phyloP scores from a whole-genome alignment of 2,888 invertebrate genomes.

The Patella ulyssiponensis region DNA sequence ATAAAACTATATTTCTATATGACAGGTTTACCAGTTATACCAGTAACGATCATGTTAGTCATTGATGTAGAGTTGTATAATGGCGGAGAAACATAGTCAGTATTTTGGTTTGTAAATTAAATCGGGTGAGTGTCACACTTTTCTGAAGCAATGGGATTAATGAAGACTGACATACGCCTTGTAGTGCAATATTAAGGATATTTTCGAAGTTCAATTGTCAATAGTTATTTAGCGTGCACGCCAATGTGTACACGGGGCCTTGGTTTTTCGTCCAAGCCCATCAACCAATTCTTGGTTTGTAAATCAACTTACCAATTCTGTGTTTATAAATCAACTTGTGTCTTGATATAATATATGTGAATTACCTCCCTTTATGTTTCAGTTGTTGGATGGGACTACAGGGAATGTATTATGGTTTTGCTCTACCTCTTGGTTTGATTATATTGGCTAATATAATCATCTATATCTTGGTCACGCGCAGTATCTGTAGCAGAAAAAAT shows the following conservation, averaged over 20 bases:
- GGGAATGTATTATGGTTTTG: slow-evolving; percentile 63
- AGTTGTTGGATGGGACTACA: slow-evolving; percentile 65
- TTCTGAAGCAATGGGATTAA: too few relatives aligned
- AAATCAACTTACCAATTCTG: too few relatives aligned
- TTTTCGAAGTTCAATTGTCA: too few relatives aligned
- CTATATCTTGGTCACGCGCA: slow-evolving; percentile 54
- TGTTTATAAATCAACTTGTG: background rate
- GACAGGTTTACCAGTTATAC: slow-evolving; percentile 58
- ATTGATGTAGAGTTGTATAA: slow-evolving; percentile 57
- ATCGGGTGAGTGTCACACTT: too few relatives aligned
- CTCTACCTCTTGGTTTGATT: slow-evolving; percentile 61
- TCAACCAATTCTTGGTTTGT: too few relatives aligned
- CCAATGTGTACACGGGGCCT: too few relatives aligned
- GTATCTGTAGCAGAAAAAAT: slow-evolving; percentile 42
- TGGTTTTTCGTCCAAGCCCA: too few relatives aligned
- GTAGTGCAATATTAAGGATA: too few relatives aligned
- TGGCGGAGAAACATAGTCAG: slow-evolving; percentile 63
- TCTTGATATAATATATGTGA: background rate
- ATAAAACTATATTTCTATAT: slow-evolving; percentile 2
- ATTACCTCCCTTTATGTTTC: slow-evolving; percentile 21
- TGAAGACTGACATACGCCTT: too few relatives aligned
- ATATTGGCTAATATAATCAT: slow-evolving; percentile 56
- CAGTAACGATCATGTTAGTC: slow-evolving; percentile 52
- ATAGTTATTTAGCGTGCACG: too few relatives aligned
- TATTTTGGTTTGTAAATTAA: slow-evolving; percentile 13